Conservation (phyloP, 2,888 invertebrate species). For the Chaetoderma sp. region DNA sequence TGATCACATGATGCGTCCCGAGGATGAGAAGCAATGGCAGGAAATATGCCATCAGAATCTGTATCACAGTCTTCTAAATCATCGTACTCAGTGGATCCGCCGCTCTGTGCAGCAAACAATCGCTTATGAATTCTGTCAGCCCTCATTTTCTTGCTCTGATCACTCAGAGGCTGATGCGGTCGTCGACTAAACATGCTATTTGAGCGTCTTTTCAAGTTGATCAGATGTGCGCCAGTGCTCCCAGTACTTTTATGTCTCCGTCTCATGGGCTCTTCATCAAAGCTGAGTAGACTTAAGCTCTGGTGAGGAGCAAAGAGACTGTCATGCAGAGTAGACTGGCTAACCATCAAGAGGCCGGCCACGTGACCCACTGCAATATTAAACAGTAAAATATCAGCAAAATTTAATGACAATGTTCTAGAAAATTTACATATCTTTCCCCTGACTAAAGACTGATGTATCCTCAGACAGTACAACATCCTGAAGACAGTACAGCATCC, state of each 20-base stretch:
- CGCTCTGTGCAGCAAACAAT: too few species aligned
- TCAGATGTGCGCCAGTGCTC: slow-evolving; percentile 40
- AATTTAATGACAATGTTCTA: slow-evolving; percentile 1
- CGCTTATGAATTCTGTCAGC: too few species aligned
- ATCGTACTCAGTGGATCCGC: too few species aligned
- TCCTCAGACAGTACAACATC: too few species aligned
- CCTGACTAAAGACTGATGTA: too few species aligned
- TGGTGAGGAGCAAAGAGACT: slow-evolving; percentile 35
- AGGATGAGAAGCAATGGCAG: too few species aligned
- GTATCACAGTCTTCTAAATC: too few species aligned
- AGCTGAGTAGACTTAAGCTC: slow-evolving; percentile 35
- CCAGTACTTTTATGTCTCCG: slow-evolving; percentile 67
- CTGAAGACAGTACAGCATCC: too few species aligned
- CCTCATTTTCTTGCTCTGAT: too few species aligned
- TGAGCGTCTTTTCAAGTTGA: slow-evolving; percentile 43
- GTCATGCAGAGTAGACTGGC: slow-evolving; percentile 49
- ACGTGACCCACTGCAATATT: slow-evolving; percentile 70
- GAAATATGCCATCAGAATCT: too few species aligned
- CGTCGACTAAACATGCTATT: slow-evolving; percentile 52
- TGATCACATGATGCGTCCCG: too few species aligned
- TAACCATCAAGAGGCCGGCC: slow-evolving; percentile 73
- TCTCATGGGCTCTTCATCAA: slow-evolving; percentile 39
- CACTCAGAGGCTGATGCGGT: slow-evolving; percentile 38
- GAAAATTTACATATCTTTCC: not conserved
- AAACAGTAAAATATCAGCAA: slow-evolving; percentile 33